These are phyloP conservation scores for Osmoderma eremita DNA, from an alignment of 2,888 invertebrate genomes.

Conservation along the genomic window DNA sequence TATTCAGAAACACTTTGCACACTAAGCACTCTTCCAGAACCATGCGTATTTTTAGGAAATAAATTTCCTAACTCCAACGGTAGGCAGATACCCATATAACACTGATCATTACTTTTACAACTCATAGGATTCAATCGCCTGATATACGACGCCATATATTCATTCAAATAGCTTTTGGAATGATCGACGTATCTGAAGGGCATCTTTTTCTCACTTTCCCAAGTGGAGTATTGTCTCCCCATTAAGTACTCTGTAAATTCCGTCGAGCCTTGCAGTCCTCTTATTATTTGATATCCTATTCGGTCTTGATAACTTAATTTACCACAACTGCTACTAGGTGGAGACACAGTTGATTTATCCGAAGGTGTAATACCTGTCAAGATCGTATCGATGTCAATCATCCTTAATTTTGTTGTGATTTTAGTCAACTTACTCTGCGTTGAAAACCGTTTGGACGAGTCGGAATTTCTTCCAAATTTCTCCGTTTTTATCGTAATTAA, in stretches of 20 bases:
- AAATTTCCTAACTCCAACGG: conserved; percentile 75
- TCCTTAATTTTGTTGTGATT: too few species aligned
- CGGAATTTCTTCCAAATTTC: conserved; percentile 63
- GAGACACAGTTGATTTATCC: conserved; percentile 66
- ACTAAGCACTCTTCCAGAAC: conserved; percentile 46
- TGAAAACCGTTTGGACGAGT: conserved; percentile 68
- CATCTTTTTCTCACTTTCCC: conserved; percentile 19
- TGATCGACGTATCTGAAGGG: conserved; percentile 25
- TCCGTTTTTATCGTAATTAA: conserved; percentile 61
- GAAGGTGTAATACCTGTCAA: conserved; percentile 65
- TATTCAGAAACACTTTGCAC: conserved; percentile 31
- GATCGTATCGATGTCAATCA: conserved; percentile 1
- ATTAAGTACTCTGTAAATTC: conserved; percentile 27
- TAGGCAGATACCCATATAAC: conserved; percentile 80
- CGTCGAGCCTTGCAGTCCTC: conserved; percentile 30
- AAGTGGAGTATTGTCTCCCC: conserved; percentile 19
- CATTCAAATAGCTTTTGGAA: conserved; percentile 31
- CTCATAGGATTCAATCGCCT: conserved; percentile 18
- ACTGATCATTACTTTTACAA: conserved; percentile 62
- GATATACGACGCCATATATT: conserved; percentile 31
- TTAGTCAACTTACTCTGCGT: conserved; percentile 66
- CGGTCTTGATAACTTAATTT: conserved; percentile 79
- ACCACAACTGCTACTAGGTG: conserved; percentile 65
- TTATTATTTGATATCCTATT: conserved; percentile 77
- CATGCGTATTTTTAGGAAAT: conserved; percentile 68